Evolutionary conservation across 2,888 invertebrate genomes (phyloP).

Genomic region (Malthinus seriepunctatus): DNA sequence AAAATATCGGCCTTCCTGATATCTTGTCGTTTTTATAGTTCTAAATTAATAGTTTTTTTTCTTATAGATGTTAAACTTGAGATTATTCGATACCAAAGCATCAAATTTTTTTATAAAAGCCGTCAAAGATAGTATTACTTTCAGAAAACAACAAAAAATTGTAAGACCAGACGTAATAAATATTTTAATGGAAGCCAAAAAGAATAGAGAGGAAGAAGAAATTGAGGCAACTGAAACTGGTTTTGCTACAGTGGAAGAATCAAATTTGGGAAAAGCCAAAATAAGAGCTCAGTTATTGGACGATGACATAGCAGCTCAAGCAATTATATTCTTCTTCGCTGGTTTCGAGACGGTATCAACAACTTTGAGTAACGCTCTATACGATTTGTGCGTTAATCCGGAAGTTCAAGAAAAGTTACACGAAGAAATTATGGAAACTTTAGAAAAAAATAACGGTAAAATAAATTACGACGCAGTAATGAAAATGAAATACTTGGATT

Average conservation of each 20-base stretch:
- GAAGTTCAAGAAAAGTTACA: background rate
- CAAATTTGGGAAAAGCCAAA: background rate
- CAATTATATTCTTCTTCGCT: background rate
- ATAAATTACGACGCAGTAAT: background rate
- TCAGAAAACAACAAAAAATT: slow-evolving; percentile 54
- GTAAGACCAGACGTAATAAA: slow-evolving; percentile 60
- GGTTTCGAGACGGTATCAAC: background rate
- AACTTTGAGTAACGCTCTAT: background rate
- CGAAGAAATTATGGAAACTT: background rate
- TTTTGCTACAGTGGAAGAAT: too few species aligned
- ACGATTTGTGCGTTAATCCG: background rate
- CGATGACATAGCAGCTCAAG: background rate
- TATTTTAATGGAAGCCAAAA: slow-evolving; percentile 56
- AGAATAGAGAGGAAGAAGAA: too few species aligned
- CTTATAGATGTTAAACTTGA: slow-evolving; percentile 40
- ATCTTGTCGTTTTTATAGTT: too few species aligned
- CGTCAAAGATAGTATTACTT: slow-evolving; percentile 41
- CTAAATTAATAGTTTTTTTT: too few species aligned
- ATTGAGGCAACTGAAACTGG: slow-evolving; percentile 20
- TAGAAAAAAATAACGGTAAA: background rate
- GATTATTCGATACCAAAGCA: slow-evolving; percentile 47
- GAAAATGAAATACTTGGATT: background rate
- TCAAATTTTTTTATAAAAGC: slow-evolving; percentile 51
- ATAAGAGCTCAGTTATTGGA: slow-evolving; percentile 32
- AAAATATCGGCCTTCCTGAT: too few species aligned